These are phyloP conservation scores for Suricata suricatta DNA, from an alignment of 2,113 vertebrate genomes.

Conservation along the genomic window DNA sequence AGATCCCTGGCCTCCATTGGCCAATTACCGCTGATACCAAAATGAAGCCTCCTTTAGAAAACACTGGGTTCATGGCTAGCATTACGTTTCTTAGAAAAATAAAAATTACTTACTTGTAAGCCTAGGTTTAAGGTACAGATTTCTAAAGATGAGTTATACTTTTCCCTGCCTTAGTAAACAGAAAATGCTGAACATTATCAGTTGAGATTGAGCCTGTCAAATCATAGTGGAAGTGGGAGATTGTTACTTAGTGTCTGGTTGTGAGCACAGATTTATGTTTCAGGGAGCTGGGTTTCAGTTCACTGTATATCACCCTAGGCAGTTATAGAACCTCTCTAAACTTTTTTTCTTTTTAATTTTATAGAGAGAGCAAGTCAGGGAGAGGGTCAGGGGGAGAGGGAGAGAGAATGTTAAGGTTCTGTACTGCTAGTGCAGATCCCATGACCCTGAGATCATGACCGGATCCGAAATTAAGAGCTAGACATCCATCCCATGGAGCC, in stretches of 20 bases:
- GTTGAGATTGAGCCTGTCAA: background rate
- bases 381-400: too few relatives aligned
- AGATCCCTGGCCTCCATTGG: background rate
- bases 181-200: background rate
- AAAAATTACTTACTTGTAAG: background rate
- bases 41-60: background rate
- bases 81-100: background rate
- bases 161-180: background rate
- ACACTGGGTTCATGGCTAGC: background rate
- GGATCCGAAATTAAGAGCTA: too few relatives aligned
- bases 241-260: fast-evolving
- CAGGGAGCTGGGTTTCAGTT: background rate
- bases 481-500: too few relatives aligned
- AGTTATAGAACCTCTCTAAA: background rate
- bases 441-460: too few relatives aligned
- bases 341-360: too few relatives aligned
- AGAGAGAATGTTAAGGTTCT: too few relatives aligned
- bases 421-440: too few relatives aligned
- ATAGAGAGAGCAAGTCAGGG: too few relatives aligned
- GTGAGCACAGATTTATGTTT: background rate
- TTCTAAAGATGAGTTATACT: background rate
- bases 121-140: background rate
- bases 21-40: background rate
- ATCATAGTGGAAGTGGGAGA: background rate
- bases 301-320: background rate